These are phyloP conservation scores for Stylophora pistillata DNA, from an alignment of 64 coral and sea anemone genomes.

Conservation along the genomic window DNA sequence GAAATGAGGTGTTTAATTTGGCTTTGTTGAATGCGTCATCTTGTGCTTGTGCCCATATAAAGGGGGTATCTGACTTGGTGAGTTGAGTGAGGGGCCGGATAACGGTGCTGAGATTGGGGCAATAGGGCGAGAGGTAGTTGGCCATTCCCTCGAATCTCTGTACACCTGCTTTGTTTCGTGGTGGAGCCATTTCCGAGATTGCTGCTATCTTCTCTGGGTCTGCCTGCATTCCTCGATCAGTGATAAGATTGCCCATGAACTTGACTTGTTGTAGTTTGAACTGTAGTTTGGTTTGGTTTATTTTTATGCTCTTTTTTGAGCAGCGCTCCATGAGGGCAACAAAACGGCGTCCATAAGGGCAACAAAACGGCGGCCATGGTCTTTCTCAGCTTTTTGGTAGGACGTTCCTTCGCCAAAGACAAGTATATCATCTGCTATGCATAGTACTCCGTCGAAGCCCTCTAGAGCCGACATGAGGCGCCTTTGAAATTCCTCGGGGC, in stretches of 20 bases:
- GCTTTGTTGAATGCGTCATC: constrained; percentile 45
- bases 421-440: constrained; percentile 33
- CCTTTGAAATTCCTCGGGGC: constrained; percentile 14
- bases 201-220: not conserved
- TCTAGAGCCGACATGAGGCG: not conserved
- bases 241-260: constrained; percentile 22
- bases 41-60: constrained; percentile 61
- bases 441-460: not conserved
- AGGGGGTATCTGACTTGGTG: constrained; percentile 24
- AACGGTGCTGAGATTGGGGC: constrained; percentile 37
- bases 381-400: constrained; percentile 16
- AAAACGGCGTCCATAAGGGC: too few species aligned
- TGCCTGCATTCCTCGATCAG: constrained; percentile 20
- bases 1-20: constrained; percentile 40
- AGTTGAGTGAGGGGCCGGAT: constrained; percentile 45
- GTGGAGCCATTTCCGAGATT: constrained; percentile 28
- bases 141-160: constrained; percentile 57
- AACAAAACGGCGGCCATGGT: constrained; percentile 35
- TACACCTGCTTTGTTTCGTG: constrained; percentile 25
- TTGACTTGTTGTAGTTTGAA: constrained; percentile 5
- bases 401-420: constrained; percentile 31
- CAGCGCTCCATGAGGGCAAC: too few species aligned
- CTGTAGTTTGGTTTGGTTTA: constrained; percentile 6
- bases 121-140: constrained; percentile 53
- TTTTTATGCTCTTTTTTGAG: not conserved